Evolutionary conservation across 2,113 vertebrate genomes (phyloP), one percentile per base, ranked within the genome.

Genomic region (Cichladusa arquata): DNA sequence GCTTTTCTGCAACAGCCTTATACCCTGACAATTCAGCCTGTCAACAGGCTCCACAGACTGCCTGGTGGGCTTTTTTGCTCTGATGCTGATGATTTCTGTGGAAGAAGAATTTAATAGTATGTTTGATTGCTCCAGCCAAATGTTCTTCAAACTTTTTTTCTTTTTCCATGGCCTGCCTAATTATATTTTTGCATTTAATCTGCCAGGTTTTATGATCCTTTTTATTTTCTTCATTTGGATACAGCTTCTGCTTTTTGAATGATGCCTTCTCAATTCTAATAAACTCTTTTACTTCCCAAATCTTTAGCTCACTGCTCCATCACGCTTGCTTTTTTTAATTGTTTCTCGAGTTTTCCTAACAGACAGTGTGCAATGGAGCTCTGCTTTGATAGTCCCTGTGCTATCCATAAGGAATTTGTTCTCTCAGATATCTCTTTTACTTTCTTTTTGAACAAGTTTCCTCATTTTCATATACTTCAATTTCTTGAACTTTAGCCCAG

Each of bases 151-250:
- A 76, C 17, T 57, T 24, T 40, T 36, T 40, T 45, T 69, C 86
- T 45, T 34, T 10, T 14, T 71, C 74, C 82, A 26, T 20, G 9
- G 25, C 48, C 58, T 74, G 33, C 26, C 44, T 93, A 95, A 96
- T 94, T 95, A 74, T 92, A 94, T 93, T 94, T 96, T 94, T 92
- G 36, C 83, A 67, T 84, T 92, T 94, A 92, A 70, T 95, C 80
- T 86, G 34, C 31, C 47, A 88, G 82, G 64, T 88, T 97, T 97
- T 96, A 97, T 96, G 92, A 88, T 95, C 92, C 96, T 92, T 96
- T 96, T 95, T 93, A 96, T 95, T 97, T 97, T 97, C 88, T 92
- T 96, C 88, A 86, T 95, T 95, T 88, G 80, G 95, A 92, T 94
- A 96, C 92, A 96, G 86, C 76, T 95, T 92, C 94, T 97, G 94